A percentile compares a stretch with the other conserved stretches of the same genome.
Evolutionary conservation across 2,113 vertebrate species (phyloP).

Genomic region (Triplophysa rosa): DNA sequence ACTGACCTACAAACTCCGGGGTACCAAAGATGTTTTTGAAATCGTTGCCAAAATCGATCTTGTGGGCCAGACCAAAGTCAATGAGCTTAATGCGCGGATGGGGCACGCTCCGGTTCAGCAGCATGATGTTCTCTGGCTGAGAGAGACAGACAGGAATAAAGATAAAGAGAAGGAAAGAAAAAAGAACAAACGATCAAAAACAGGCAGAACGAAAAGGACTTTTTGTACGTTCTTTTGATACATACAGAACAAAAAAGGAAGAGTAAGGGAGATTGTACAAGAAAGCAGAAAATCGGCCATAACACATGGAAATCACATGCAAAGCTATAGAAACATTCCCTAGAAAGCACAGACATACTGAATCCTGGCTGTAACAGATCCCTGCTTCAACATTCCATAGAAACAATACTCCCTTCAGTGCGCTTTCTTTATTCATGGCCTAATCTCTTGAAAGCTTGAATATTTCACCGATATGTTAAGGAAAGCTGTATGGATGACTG

Average conservation of each 20-base stretch:
- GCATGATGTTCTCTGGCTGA: constrained; percentile 98
- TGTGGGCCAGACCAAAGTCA: constrained; percentile 96
- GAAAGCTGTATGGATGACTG: background rate
- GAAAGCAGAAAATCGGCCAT: constrained; percentile 48
- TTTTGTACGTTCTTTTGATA: background rate
- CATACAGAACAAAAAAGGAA: constrained; percentile 13
- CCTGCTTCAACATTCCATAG: constrained; percentile 44
- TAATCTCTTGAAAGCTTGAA: constrained; percentile 47
- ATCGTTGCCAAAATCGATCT: constrained; percentile 97
- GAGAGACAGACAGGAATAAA: background rate
- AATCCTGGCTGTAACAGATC: constrained; percentile 28
- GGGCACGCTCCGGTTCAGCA: constrained; percentile 87
- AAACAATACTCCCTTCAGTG: constrained; percentile 50
- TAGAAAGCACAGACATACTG: constrained; percentile 56
- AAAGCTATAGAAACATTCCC: constrained; percentile 61
- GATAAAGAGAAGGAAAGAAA: constrained; percentile 8
- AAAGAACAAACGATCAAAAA: background rate
- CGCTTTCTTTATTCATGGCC: constrained; percentile 18
- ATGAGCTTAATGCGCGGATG: constrained; percentile 98
- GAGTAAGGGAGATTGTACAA: background rate
- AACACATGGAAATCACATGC: constrained; percentile 72
- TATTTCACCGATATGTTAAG: constrained; percentile 30
- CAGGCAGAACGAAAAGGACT: constrained; percentile 4
- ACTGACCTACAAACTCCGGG: constrained; percentile 96
- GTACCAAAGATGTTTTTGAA: constrained; percentile 99